Base-by-base conservation (phyloP, 2,888 invertebrate genomes). In the Lithophane ornitopus region DNA sequence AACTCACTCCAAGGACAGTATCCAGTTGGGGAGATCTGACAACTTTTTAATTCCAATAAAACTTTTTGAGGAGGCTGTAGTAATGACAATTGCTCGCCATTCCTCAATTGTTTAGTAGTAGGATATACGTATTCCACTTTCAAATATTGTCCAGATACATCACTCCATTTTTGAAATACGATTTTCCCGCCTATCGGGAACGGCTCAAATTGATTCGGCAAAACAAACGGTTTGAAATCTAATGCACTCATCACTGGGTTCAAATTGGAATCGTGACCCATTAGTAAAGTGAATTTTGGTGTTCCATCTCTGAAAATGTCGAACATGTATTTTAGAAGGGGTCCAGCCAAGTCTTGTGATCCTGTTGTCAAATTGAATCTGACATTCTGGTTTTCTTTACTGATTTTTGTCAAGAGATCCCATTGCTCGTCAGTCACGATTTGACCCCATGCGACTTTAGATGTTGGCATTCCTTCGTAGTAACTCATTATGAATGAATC, bases 191-290 rank as follows among this genome's bases (percentile, higher is more conserved):
- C 95, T 49, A 95, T 91, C 1, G 96, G 96, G 1, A 91, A 93
- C 9, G 86, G 88, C 81, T 96, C 95, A 44, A 89, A 88, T 70
- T 94, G 94, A 58, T 91, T 89, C 26, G 90, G 87, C 28, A 95
- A 83, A 19, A 74, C 80, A 76, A 90, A 94, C 0, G 86, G 74
- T 77, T 93, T 90, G 63, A 95, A 92, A 26, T 85, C 89, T 66
- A 96, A 86, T 0, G 92, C 89, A 0, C 87, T 86, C 22, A 93
- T 84, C 1, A 95, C 79, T 16, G 93, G 78, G 62, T 87, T 92
- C 49, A 94, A 82, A 88, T 95, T 95, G 0, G 95, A 91, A 89
- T 96, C 96, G 73, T 96, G 96, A 0, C 95, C 95, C 2, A 95
- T 86, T 0, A 96, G 79, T 6, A 93, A 69, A 0, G 91, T 90